phyloP scores from a whole-genome alignment of 2,113 vertebrate genomes.

The Lasiurus borealis region DNA sequence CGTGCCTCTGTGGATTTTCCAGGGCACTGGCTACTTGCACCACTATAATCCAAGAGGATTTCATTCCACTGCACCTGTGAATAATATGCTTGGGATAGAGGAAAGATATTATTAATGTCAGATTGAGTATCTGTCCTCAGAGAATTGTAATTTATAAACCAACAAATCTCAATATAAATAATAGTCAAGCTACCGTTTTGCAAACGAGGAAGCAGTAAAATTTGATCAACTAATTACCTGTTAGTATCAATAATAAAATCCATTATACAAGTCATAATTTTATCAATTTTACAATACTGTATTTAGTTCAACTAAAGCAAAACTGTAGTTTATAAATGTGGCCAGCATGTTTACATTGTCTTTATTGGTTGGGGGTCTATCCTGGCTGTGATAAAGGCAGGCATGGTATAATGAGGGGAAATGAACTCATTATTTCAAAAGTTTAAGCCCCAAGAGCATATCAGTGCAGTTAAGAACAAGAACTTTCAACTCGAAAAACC shows the following conservation, averaged over 20 bases:
- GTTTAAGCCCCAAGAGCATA: background rate
- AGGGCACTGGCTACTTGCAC: background rate
- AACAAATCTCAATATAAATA: constrained; percentile 15
- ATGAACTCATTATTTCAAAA: background rate
- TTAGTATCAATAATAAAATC: constrained; percentile 8
- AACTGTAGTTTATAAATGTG: background rate
- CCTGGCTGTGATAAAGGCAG: background rate
- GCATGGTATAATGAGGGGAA: background rate
- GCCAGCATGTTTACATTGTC: background rate
- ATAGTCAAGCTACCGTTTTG: background rate
- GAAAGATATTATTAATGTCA: background rate
- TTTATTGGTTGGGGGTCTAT: background rate
- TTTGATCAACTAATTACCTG: background rate
- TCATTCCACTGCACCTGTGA: background rate
- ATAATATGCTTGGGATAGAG: background rate
- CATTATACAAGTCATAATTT: background rate
- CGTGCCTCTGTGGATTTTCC: background rate
- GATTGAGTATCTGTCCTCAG: constrained; percentile 8
- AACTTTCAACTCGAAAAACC: background rate
- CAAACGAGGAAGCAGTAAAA: background rate
- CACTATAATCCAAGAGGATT: background rate
- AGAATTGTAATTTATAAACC: constrained; percentile 41
- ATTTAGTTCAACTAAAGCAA: constrained; percentile 7
- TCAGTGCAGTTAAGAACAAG: background rate
- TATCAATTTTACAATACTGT: background rate